Conservation (phyloP, 1,140 invertebrate genomes). For the Brachionus calyciflorus region DNA sequence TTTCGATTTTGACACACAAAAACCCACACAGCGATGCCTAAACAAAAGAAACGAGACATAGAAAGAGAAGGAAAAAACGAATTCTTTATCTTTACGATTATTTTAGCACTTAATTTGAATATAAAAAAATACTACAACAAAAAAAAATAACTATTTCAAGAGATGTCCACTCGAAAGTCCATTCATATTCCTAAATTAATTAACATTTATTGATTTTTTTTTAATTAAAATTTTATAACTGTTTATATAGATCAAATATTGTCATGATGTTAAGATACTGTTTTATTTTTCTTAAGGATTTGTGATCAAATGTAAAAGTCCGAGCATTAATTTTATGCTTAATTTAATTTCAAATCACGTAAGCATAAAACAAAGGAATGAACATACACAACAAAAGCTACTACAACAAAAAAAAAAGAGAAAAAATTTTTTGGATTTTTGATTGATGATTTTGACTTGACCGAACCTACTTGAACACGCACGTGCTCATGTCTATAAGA, state of each 20-base stretch:
- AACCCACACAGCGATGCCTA: neutral
- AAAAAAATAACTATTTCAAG: no score
- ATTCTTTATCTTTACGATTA: constrained; percentile 34
- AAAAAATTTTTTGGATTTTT: neutral
- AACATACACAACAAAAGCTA: neutral
- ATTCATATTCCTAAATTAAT: neutral
- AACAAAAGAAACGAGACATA: neutral
- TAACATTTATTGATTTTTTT: neutral
- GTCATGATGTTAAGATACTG: neutral
- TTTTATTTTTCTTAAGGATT: neutral
- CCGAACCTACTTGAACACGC: no score
- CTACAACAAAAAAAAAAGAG: neutral
- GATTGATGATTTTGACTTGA: no score
- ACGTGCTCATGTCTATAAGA: no score
- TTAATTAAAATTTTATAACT: constrained; percentile 15
- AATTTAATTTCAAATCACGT: neutral
- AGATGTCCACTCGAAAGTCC: neutral
- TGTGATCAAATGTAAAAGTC: neutral
- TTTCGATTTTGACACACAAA: constrained; percentile 22
- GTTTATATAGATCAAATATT: neutral
- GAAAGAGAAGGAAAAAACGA: constrained; percentile 1
- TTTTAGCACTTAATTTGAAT: constrained; percentile 32
- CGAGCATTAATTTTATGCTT: constrained; percentile 8
- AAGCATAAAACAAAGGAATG: neutral
- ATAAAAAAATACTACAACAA: no score